Percentiles rank a stretch among this genome's conserved stretches.
phyloP scores from a whole-genome alignment of 2,113 vertebrate species.

The Tetrao urogallus region DNA sequence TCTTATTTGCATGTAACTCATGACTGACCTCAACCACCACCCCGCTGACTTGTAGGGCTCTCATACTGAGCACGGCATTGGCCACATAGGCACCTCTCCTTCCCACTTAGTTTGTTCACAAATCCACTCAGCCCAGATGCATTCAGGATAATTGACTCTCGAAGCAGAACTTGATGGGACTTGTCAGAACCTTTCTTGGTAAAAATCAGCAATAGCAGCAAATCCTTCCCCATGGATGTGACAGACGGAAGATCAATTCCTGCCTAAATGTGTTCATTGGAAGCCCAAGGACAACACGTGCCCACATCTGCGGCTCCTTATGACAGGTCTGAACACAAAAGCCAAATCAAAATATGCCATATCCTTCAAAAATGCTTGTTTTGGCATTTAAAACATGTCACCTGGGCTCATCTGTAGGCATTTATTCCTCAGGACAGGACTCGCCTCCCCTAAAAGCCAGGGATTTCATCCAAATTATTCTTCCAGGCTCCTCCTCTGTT shows the following conservation, averaged over 20 bases:
- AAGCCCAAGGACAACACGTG: neutral
- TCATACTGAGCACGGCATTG: neutral
- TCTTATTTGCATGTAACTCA: neutral
- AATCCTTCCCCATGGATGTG: neutral
- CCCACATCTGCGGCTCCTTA: neutral
- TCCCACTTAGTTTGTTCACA: neutral
- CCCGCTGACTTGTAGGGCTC: neutral
- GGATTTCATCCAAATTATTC: neutral
- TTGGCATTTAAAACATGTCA: neutral
- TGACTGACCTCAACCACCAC: neutral
- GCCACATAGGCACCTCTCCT: neutral
- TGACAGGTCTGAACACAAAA: neutral
- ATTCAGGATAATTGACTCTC: neutral
- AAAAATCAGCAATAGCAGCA: neutral
- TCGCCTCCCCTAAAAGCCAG: neutral
- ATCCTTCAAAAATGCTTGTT: neutral
- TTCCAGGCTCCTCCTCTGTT: neutral
- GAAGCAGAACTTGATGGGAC: neutral
- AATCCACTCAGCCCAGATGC: neutral
- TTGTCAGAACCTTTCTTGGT: neutral
- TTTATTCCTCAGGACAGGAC: neutral
- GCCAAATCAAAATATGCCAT: neutral
- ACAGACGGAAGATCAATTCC: neutral
- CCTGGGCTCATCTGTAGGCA: neutral
- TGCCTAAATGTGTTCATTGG: neutral